phyloP scores from a whole-genome alignment of 1,140 invertebrate genomes.

The Cotesia glomerata region DNA sequence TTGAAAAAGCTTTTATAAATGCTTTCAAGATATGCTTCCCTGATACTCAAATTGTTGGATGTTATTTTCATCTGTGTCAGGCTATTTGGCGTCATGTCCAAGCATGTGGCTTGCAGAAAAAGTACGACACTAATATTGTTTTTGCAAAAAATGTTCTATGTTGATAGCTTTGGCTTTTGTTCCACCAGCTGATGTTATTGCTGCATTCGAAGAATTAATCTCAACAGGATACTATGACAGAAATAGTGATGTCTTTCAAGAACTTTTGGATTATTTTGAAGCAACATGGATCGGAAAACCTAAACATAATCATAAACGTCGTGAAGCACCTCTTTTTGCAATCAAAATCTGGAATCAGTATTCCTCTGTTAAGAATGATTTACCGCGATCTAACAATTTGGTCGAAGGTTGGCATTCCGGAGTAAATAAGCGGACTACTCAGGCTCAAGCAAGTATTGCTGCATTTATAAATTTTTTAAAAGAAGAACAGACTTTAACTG shows the following conservation, averaged over 20 bases:
- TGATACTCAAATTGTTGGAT: background rate
- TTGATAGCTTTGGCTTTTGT: conserved; percentile 11
- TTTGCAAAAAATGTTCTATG: background rate
- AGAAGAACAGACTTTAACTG: too few relatives aligned
- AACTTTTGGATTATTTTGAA: background rate
- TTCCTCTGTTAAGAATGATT: background rate
- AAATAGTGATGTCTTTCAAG: background rate
- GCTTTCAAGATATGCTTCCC: background rate
- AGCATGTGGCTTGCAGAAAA: background rate
- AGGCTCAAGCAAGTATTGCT: too few relatives aligned
- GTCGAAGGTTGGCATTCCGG: background rate
- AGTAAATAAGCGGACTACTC: too few relatives aligned
- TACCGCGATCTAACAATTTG: background rate
- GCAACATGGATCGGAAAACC: background rate
- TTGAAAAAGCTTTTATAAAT: background rate
- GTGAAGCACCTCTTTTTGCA: background rate
- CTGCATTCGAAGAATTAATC: background rate
- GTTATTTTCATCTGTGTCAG: conserved; percentile 8
- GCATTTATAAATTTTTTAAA: too few relatives aligned
- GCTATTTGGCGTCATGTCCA: conserved; percentile 6
- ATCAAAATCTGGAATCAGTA: background rate
- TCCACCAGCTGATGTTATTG: background rate
- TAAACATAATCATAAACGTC: background rate
- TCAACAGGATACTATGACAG: background rate
- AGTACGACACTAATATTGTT: background rate